A percentile compares a stretch with the other conserved stretches of the same genome.
Evolutionary conservation across 2,888 invertebrate genomes (phyloP).

Genomic region (Chelonus formosanus): DNA sequence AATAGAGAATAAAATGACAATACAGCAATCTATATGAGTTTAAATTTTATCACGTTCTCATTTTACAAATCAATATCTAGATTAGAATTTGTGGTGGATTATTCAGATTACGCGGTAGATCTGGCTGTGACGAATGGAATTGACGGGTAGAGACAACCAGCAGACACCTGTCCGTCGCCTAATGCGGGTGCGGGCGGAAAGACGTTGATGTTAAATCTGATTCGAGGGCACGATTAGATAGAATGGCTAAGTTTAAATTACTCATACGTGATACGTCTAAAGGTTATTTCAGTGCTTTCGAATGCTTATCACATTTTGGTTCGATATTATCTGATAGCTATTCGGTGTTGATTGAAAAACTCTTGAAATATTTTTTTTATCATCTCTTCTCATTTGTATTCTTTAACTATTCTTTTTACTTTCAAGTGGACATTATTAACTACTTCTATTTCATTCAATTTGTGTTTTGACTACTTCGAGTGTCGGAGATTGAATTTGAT

Average conservation of each 20-base stretch:
- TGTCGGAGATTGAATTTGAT: no score
- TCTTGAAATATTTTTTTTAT: not conserved
- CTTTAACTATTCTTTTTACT: no score
- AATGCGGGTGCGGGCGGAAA: conserved; percentile 30
- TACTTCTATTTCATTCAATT: no score
- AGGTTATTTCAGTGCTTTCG: conserved; percentile 14
- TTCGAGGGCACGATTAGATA: conserved; percentile 10
- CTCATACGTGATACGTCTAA: conserved; percentile 18
- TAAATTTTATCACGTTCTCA: not conserved
- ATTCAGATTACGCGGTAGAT: conserved; percentile 2
- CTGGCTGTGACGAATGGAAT: conserved; percentile 25
- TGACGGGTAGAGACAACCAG: conserved; percentile 18
- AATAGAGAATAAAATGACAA: no score
- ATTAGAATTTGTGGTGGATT: conserved; percentile 16
- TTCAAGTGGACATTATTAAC: no score
- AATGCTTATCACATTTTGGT: not conserved
- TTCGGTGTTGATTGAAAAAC: no score
- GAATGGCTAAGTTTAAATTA: conserved; percentile 8
- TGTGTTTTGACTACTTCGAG: no score
- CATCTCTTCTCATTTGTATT: no score
- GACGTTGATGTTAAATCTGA: conserved; percentile 20
- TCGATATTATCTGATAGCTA: not conserved
- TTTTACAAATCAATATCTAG: not conserved
- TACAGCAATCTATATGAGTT: no score
- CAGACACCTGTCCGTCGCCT: conserved; percentile 29